phyloP scores from a whole-genome alignment of 1,140 invertebrate genomes.

The Oncopodura yosiiana region DNA sequence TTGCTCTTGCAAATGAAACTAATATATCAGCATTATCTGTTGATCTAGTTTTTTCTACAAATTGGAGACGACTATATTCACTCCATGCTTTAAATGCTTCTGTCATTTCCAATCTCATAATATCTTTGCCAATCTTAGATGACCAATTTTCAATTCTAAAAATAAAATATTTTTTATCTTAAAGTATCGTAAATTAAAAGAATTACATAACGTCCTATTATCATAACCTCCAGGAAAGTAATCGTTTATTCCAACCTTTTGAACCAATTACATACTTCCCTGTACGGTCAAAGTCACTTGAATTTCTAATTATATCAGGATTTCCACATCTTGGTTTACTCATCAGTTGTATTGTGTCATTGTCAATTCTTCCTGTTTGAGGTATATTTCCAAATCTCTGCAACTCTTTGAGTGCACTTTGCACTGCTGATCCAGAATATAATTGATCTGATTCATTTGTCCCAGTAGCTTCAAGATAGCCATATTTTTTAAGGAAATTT shows the following conservation, averaged over 20 bases:
- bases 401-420: conserved; percentile 51
- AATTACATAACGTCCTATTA: neutral
- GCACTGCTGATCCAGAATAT: conserved; percentile 49
- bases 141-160: conserved; percentile 55
- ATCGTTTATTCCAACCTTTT: conserved; percentile 52
- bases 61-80: conserved; percentile 49
- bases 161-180: conserved; percentile 1
- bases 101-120: conserved; percentile 46
- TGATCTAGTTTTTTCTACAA: conserved; percentile 38
- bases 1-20: conserved; percentile 50
- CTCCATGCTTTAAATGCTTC: conserved; percentile 54
- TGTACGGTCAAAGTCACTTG: conserved; percentile 36
- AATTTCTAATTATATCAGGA: conserved; percentile 45
- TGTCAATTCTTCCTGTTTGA: conserved; percentile 52
- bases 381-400: conserved; percentile 57
- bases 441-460: conserved; percentile 43
- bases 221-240: conserved; percentile 45
- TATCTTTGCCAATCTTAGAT: conserved; percentile 45
- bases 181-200: neutral
- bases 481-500: conserved; percentile 52
- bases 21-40: conserved; percentile 51
- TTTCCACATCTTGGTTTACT: conserved; percentile 54
- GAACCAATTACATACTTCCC: conserved; percentile 50
- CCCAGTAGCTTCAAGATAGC: conserved; percentile 46
- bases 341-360: conserved; percentile 51